Evolutionary conservation across 2,113 vertebrate genomes (phyloP).

Genomic region (Prunella fulvescens): DNA sequence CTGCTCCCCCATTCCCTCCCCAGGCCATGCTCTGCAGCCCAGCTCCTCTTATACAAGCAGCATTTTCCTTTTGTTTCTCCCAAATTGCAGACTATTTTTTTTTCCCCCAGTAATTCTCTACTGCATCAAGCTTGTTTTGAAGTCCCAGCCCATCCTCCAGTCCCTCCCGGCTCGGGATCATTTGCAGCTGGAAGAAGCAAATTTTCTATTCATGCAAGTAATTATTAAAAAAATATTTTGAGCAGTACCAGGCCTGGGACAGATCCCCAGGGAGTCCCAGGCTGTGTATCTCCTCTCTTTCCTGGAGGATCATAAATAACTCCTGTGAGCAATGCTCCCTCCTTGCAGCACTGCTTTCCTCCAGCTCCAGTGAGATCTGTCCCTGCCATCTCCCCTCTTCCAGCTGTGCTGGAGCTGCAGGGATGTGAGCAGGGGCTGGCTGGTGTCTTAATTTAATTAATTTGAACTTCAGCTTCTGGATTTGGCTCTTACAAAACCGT

Average conservation of each 20-base stretch:
- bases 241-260: slow-evolving; percentile 44
- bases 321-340: not conserved
- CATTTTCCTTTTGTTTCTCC: slow-evolving; percentile 34
- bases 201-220: slow-evolving; percentile 52
- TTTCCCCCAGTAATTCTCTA: not conserved
- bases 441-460: accelerated
- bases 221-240: slow-evolving; percentile 61
- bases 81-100: not conserved
- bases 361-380: not conserved
- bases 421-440: not conserved
- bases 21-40: not conserved
- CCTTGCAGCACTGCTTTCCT: not conserved
- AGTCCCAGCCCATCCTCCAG: slow-evolving; percentile 43
- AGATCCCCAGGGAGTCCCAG: not conserved
- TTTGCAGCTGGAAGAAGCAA: slow-evolving; percentile 52
- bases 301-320: not conserved
- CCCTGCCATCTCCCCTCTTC: not conserved
- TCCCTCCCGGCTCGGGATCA: slow-evolving; percentile 26
- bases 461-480: not conserved
- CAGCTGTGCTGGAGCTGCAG: not conserved
- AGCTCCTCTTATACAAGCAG: not conserved
- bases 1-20: not conserved
- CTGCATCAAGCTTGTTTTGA: slow-evolving; percentile 21
- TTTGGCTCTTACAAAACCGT: not conserved
- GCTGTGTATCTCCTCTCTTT: not conserved